A percentile compares a stretch with the other conserved stretches of the same genome.
These are phyloP conservation scores for Ellobium chinense DNA, from an alignment of 2,888 invertebrate species.

Conservation along the genomic window DNA sequence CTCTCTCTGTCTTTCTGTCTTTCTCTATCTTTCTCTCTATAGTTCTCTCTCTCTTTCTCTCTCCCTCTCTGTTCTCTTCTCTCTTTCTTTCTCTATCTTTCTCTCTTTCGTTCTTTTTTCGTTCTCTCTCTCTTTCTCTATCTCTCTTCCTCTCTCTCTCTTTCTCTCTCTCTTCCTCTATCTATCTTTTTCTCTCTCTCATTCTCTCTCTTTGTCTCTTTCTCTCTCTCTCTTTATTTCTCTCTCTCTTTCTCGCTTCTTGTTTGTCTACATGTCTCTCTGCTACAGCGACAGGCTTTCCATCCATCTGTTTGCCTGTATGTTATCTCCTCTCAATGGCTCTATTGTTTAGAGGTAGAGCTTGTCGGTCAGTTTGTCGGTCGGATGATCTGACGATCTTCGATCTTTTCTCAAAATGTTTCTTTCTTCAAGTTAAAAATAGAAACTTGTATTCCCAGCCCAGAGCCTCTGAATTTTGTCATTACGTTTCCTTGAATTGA, in stretches of 20 bases:
- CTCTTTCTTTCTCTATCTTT: conserved; percentile 6
- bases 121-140: not conserved
- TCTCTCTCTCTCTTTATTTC: conserved; percentile 1
- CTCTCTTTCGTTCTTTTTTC: conserved; percentile 2
- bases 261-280: not conserved
- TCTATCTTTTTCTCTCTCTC: not conserved
- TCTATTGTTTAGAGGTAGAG: no score
- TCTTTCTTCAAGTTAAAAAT: no score
- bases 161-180: conserved; percentile 11
- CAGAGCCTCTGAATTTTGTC: no score
- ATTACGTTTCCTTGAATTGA: no score
- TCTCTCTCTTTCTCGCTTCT: not conserved
- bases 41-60: not conserved
- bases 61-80: not conserved
- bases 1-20: conserved; percentile 5
- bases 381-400: no score
- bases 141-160: conserved; percentile 13
- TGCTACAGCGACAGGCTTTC: not conserved
- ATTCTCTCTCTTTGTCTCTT: not conserved
- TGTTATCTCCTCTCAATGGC: no score
- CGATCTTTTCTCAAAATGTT: no score
- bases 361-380: no score
- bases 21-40: not conserved
- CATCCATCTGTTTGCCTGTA: not conserved
- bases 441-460: no score